Evolutionary conservation across 2,888 invertebrate genomes (phyloP).

Genomic region (Lithophane ornitopus): DNA sequence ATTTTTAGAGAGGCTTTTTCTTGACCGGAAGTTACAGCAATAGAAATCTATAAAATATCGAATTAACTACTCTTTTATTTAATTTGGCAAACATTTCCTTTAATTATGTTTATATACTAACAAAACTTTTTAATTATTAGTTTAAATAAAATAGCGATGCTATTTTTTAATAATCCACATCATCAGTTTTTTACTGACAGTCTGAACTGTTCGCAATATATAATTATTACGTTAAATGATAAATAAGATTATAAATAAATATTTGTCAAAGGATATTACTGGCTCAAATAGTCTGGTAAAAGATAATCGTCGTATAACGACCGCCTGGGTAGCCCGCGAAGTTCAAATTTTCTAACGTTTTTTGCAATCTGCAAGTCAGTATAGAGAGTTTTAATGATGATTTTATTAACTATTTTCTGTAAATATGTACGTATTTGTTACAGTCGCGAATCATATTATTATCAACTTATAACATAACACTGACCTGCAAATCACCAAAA

Average conservation of each 20-base stretch:
- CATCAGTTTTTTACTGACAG: conserved; percentile 20
- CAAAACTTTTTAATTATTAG: neutral
- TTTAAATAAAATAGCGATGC: neutral
- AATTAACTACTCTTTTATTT: neutral
- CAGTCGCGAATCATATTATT: too few species aligned
- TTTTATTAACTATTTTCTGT: too few species aligned
- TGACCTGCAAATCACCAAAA: too few species aligned
- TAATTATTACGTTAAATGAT: neutral
- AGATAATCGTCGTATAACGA: neutral
- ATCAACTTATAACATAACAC: too few species aligned
- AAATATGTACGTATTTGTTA: too few species aligned
- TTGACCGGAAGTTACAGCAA: neutral
- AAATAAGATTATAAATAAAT: neutral
- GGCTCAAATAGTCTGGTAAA: neutral
- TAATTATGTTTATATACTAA: neutral
- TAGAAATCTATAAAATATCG: neutral
- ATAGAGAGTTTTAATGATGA: too few species aligned
- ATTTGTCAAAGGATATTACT: neutral
- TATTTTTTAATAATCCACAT: neutral
- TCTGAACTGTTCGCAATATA: neutral
- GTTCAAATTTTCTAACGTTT: too few species aligned
- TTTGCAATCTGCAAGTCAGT: too few species aligned
- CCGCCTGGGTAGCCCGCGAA: too few species aligned
- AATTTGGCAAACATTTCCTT: neutral
- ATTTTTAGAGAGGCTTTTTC: neutral